phyloP scores from a whole-genome alignment of 2,113 vertebrate genomes.

The Aegotheles bennettii region DNA sequence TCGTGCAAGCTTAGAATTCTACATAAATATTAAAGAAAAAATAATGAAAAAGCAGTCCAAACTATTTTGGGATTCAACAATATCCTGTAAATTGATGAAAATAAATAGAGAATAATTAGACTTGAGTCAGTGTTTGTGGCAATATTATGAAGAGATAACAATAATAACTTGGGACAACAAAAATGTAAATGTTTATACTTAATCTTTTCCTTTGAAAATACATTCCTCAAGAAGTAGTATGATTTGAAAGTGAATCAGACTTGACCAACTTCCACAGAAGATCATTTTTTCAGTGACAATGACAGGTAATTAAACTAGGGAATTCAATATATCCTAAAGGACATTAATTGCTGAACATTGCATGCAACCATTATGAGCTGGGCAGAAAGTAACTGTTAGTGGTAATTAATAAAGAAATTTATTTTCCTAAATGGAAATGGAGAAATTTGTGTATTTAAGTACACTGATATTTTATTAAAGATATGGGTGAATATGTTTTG shows the following conservation, averaged over 20 bases:
- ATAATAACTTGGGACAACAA: not conserved
- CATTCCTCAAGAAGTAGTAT: not conserved
- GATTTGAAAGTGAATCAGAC: not conserved
- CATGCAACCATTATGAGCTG: not conserved
- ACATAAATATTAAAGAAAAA: not conserved
- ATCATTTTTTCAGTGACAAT: not conserved
- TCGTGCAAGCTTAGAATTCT: not conserved
- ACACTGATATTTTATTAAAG: not conserved
- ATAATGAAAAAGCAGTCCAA: not conserved
- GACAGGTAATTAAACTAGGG: not conserved
- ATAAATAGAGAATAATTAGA: not conserved
- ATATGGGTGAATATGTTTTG: not conserved
- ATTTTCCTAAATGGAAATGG: not conserved
- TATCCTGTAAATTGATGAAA: not conserved
- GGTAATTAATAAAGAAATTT: not conserved
- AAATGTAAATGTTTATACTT: not conserved
- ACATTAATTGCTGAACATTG: slow-evolving; percentile 18
- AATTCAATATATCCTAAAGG: slow-evolving; percentile 19
- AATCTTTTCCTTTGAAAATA: not conserved
- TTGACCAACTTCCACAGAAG: not conserved
- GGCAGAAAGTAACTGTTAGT: not conserved
- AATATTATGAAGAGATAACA: not conserved
- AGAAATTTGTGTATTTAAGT: not conserved
- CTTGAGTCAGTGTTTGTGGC: not conserved
- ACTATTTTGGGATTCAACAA: not conserved